Base-by-base conservation (phyloP, 2,797 vertebrate species). In the Pagetopsis macropterus region DNA sequence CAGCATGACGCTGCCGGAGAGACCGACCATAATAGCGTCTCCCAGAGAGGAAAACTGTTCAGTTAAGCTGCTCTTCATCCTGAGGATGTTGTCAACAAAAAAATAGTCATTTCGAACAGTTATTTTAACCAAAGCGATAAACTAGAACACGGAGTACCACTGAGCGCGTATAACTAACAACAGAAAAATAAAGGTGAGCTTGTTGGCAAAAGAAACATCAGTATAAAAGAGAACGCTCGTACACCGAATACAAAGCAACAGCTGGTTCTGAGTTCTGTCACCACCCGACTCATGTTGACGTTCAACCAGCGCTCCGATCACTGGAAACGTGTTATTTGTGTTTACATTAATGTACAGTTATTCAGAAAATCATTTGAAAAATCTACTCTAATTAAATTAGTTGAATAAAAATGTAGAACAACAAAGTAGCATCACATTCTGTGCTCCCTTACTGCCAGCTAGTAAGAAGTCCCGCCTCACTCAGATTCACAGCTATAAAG, bases 321-420 rank as follows among this genome's bases (percentile, higher is more conserved):
- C 63, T 52, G 72, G 45, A 40, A 14, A 60, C 17, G 1, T 13
- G 21, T 27, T 41, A 4, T 41, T 5, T 62, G 49, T 72, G 27
- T 73, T 82, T 52, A 77, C 52, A 85, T 45, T 15, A 82, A 72
- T 17, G n/a, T 41, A 76, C 60, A 76, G 48, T 85, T 81, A 79
- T 65, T 70, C 33, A 52, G 15, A 60, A 3, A 73, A 65, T 7
- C 3, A 72, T 45, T 52, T 51, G 3, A 49, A 37, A 56, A 41
- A 72, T 44, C 40, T 66, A 78, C 31, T 31, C 12, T 33, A 44
- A 65, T 82, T 71, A 63, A 86, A 78, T 86, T 76, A 78, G 70
- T 80, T 74, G 10, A 21, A 77, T 70, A 66, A 72, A 74, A 73
- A 55, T 48, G 1, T 19, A 43, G 50, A 61, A 60, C 12, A 54